These are phyloP conservation scores for Echiichthys vipera DNA, from an alignment of 2,797 vertebrate species.

Conservation along the genomic window DNA sequence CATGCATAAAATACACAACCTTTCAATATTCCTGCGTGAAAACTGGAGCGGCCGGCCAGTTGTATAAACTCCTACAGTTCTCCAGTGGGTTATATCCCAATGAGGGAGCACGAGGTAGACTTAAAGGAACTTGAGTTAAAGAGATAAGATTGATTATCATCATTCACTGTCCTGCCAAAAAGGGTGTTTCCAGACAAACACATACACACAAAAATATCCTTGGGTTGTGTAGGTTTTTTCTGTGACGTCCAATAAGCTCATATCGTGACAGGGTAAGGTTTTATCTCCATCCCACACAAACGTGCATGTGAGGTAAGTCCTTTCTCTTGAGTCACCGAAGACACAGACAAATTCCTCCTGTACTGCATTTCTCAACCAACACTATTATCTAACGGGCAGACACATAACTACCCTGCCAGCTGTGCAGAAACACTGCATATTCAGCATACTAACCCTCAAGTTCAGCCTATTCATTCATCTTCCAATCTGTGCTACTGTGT, in stretches of 20 bases:
- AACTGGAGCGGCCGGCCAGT: constrained; percentile 1
- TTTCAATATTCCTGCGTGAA: too few species aligned
- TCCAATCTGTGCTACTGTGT: constrained; percentile 3
- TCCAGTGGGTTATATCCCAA: neutral
- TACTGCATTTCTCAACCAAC: constrained; percentile 5
- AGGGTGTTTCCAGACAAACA: neutral
- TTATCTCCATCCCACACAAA: constrained; percentile 41
- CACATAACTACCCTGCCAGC: constrained; percentile 21
- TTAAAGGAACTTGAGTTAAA: neutral
- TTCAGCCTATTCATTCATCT: neutral
- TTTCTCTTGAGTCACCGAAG: constrained; percentile 20
- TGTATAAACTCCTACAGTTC: neutral
- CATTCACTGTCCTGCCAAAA: neutral
- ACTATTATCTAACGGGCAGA: constrained; percentile 13
- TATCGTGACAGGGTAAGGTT: constrained; percentile 21
- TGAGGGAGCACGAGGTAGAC: neutral
- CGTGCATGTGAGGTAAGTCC: neutral
- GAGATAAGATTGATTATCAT: constrained; percentile 22
- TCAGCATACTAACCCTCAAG: constrained; percentile 19
- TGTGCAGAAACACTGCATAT: constrained; percentile 15
- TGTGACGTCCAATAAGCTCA: constrained; percentile 36
- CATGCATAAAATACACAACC: too few species aligned
- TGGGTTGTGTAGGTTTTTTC: constrained; percentile 25
- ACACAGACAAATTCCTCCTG: constrained; percentile 37
- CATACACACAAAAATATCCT: constrained; percentile 4